A percentile compares a stretch with the other conserved stretches of the same genome.
Evolutionary conservation across 2,797 vertebrate species (phyloP).

Genomic region (Petrocephalus sullivani): DNA sequence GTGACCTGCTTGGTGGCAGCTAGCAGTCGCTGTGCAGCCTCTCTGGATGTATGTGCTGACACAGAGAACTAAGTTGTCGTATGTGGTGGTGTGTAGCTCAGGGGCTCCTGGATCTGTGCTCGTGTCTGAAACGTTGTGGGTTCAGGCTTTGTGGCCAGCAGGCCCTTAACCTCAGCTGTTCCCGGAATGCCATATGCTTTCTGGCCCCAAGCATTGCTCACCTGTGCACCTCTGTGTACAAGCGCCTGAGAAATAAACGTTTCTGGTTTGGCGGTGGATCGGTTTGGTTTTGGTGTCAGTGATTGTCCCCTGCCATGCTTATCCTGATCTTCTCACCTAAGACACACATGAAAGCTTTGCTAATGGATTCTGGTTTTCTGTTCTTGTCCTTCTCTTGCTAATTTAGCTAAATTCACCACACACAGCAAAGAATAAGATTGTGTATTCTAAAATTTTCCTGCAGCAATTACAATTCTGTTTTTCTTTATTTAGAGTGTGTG

Average conservation of each 20-base stretch:
- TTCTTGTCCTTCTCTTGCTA: not conserved
- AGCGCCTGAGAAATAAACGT: not conserved
- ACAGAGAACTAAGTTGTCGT: not conserved
- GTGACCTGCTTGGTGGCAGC: not conserved
- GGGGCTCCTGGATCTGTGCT: not conserved
- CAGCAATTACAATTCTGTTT: not conserved
- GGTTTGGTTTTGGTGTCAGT: not conserved
- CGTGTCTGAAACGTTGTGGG: not conserved
- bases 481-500: too few species aligned
- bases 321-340: not conserved
- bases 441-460: not conserved
- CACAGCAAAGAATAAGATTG: not conserved
- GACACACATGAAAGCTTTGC: not conserved
- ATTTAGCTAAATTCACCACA: not conserved
- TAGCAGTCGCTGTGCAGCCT: not conserved
- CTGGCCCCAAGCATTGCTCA: not conserved
- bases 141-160: not conserved
- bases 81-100: not conserved
- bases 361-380: not conserved
- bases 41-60: not conserved
- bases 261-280: not conserved
- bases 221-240: not conserved
- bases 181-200: not conserved
- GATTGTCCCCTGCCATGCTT: not conserved
- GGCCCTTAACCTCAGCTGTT: not conserved